A percentile compares a stretch with the other conserved stretches of the same genome.
Conservation (phyloP, 2,113 vertebrate species). For the Ptilorrhoa leucosticta region DNA sequence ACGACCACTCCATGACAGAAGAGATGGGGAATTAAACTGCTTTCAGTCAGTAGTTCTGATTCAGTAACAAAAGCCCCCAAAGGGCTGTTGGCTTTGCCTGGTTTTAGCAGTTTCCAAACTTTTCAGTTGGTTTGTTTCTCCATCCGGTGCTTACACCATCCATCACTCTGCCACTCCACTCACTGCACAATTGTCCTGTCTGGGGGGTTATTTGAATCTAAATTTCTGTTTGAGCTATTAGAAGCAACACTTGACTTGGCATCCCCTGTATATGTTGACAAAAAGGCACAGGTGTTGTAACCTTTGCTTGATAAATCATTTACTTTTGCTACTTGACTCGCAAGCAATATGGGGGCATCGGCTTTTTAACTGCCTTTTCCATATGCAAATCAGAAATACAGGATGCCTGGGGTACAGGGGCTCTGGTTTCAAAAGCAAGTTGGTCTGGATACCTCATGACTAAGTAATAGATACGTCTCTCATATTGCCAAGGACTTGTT, state of each 20-base stretch:
- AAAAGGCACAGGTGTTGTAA: conserved; percentile 71
- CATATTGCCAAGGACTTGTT: neutral
- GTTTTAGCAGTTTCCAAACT: conserved; percentile 16
- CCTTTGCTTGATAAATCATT: conserved; percentile 75
- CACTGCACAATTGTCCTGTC: conserved; percentile 29
- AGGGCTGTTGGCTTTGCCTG: conserved; percentile 11
- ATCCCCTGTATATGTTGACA: conserved; percentile 61
- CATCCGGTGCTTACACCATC: neutral
- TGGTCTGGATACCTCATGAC: conserved; percentile 15
- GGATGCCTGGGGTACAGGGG: neutral
- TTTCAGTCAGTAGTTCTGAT: conserved; percentile 21
- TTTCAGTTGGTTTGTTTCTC: neutral
- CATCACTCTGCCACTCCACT: conserved; percentile 34
- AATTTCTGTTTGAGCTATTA: conserved; percentile 69
- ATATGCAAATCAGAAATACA: conserved; percentile 67
- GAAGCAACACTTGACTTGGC: conserved; percentile 61
- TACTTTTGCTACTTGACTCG: conserved; percentile 63
- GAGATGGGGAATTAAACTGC: neutral
- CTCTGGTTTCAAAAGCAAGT: conserved; percentile 39
- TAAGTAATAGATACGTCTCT: conserved; percentile 21
- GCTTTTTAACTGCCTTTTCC: conserved; percentile 58
- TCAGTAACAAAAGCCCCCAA: conserved; percentile 2
- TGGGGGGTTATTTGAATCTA: conserved; percentile 64
- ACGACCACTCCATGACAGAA: neutral
- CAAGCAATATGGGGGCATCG: conserved; percentile 26